Base-by-base conservation (phyloP, 2,113 vertebrate genomes). In the Pseudopipra pipra region DNA sequence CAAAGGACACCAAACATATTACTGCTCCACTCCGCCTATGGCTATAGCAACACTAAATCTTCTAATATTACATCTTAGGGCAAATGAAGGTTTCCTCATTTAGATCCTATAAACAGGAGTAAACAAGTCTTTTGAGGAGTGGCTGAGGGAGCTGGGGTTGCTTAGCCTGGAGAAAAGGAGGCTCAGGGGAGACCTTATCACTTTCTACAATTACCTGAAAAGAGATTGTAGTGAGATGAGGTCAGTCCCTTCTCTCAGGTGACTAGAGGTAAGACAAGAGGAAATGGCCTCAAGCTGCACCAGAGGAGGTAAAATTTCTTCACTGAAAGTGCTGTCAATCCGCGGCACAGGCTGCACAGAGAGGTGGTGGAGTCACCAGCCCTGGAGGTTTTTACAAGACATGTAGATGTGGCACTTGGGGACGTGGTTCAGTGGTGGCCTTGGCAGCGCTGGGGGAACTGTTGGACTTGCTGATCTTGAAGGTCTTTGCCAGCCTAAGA, bases 1-100 rank as follows among this genome's bases (percentile, higher is more conserved):
- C 90, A 92, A 89, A 94, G 92, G 90, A 92, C 92, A 90, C 62
- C 55, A 67, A 94, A 85, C n/a, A 9, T 80, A 96, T 95, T 95
- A 94, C 74, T 18, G 5, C 63, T 91, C 12, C 19, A 25, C 17
- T 85, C 51, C 0, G 10, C 92, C 88, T 75, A 30, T 72, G 93
- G 85, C 83, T 92, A 71, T 68, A 89, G 80, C 17, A 80, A 43
- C 72, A 74, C 41, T 93, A 89, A 93, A 91, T 91, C 76, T 87
- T 94, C 65, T 87, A 43, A 52, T 61, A 72, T 54, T 90, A 44
- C 70, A 56, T 90, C 81, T 75, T 83, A 62, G 3, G 52, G 74
- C 66, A 94, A 80, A 85, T 88, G 55, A 94, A 71, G n/a, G 61
- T 63, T 70, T 83, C 75, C 61, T 88, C 12, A 5, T 94, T 95